Evolutionary conservation across 30 jellyfish, hydroid and myxozoan genomes (phyloP), one percentile per base, ranked within the genome.

Genomic region (Clytia hemisphaerica): DNA sequence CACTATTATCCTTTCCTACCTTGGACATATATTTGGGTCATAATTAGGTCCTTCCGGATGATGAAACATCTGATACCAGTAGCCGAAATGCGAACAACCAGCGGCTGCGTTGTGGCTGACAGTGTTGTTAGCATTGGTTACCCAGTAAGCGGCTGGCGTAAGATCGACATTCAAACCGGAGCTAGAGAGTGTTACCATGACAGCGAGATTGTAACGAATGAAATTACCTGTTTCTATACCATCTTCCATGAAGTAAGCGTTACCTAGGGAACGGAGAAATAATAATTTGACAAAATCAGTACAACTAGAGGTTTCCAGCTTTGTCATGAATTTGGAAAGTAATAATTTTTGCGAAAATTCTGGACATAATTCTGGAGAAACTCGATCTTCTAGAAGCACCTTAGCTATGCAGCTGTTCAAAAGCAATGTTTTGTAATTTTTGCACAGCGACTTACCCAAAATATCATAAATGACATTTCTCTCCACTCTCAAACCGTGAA

Each of bases 1-100:
- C 64, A 50, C 32, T 33, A 18, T n/a, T 4, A 50, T 5, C 7
- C 21, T n/a, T 7, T 9, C 80, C 16, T 78, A 88, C 98, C 98
- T 81, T 67, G 98, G 98, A 40, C 95, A 89, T 31, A 89, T 93
- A 6, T 76, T 27, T 18, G 71, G 46, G 0, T 93, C 75, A 58
- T 74, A 89, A 37, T 88, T 78, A 2, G 95, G 98, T 37, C 98
- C 98, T 21, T 82, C 95, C 6, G 98, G 98, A 60, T 89, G 98
- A 6, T 55, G 30, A 72, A 80, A 80, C 98, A 89, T 89, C 64
- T 89, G 98, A 71, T 89, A 89, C 98, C 98, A 89, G 59, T 29
- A 89, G 31, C 98, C 98, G 62, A 82, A 81, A 76, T 89, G 98
- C 76, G 95, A 81, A 29, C 98, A 93, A 37, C 98, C 98, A 6